Percentiles rank a stretch among this genome's conserved stretches.
Evolutionary conservation across 2,113 vertebrate genomes (phyloP).

Genomic region (Ariopsis seemanni): DNA sequence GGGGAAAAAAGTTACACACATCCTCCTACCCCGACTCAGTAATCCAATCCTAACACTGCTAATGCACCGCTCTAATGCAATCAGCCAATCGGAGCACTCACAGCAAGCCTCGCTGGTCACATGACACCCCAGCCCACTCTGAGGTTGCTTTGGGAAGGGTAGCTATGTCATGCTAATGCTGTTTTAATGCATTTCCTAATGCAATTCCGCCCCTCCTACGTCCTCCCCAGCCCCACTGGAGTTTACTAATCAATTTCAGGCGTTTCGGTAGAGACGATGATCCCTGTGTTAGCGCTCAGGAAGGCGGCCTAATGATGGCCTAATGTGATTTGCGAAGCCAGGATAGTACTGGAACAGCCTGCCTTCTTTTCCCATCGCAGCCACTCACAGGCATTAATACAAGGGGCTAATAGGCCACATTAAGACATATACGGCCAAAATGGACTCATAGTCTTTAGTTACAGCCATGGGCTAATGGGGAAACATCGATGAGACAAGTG

Average conservation of each 20-base stretch:
- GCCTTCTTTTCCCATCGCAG: conserved; percentile 67
- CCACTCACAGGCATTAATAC: conserved; percentile 74
- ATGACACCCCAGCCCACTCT: conserved; percentile 72
- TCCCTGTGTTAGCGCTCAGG: conserved; percentile 71
- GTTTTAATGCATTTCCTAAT: conserved; percentile 83
- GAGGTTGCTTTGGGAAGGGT: conserved; percentile 68
- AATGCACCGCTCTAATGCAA: conserved; percentile 86
- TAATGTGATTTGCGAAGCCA: conserved; percentile 73
- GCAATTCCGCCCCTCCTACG: conserved; percentile 69
- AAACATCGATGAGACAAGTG: conserved; percentile 37
- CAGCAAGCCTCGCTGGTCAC: conserved; percentile 76
- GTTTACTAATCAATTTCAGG: conserved; percentile 75
- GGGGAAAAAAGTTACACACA: conserved; percentile 64
- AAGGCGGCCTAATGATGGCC: conserved; percentile 74
- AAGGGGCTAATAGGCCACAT: conserved; percentile 72
- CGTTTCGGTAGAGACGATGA: conserved; percentile 80
- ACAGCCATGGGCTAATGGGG: conserved; percentile 57
- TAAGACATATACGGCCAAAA: conserved; percentile 69
- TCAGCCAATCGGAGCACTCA: conserved; percentile 80
- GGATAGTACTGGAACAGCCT: conserved; percentile 62
- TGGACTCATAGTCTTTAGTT: conserved; percentile 64
- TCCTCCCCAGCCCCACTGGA: conserved; percentile 66
- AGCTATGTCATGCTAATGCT: conserved; percentile 84
- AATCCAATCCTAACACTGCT: conserved; percentile 82
- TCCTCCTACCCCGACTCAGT: conserved; percentile 64